A percentile compares a stretch with the other conserved stretches of the same genome.
Evolutionary conservation across 2,113 vertebrate species (phyloP).

Genomic region (Grammomys dolichurus): DNA sequence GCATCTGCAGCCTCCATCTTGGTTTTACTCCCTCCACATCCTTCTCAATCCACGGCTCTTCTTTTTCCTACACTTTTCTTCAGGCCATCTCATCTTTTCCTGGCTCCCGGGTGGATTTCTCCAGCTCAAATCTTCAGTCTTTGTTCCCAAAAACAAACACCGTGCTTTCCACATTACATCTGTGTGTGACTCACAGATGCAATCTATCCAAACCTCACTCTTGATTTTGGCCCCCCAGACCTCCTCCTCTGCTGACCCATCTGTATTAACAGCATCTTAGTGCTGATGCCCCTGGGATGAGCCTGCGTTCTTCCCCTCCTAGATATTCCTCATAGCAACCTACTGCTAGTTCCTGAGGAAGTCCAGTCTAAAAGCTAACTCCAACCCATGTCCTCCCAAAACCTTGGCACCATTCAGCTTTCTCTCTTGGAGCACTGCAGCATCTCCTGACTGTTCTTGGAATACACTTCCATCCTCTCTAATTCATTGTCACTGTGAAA

Average conservation of each 20-base stretch:
- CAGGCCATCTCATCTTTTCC: background rate
- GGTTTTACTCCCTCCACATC: background rate
- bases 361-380: constrained; percentile 30
- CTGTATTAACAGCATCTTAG: background rate
- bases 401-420: background rate
- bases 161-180: constrained; percentile 53
- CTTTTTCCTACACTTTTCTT: background rate
- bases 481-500: background rate
- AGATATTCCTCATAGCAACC: background rate
- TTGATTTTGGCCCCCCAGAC: background rate
- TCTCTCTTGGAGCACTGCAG: background rate
- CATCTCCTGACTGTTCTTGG: background rate
- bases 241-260: background rate
- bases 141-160: constrained; percentile 42
- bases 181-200: constrained; percentile 44
- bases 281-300: background rate
- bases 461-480: background rate
- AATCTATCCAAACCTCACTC: background rate
- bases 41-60: background rate
- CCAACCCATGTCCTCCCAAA: constrained; percentile 14
- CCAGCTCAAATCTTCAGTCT: constrained; percentile 15
- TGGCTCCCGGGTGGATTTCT: constrained; percentile 47
- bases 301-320: background rate
- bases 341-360: background rate
- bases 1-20: background rate